A percentile compares a stretch with the other conserved stretches of the same genome.
These are phyloP conservation scores for Penelope pileata DNA, from an alignment of 2,113 vertebrate species.

Conservation along the genomic window DNA sequence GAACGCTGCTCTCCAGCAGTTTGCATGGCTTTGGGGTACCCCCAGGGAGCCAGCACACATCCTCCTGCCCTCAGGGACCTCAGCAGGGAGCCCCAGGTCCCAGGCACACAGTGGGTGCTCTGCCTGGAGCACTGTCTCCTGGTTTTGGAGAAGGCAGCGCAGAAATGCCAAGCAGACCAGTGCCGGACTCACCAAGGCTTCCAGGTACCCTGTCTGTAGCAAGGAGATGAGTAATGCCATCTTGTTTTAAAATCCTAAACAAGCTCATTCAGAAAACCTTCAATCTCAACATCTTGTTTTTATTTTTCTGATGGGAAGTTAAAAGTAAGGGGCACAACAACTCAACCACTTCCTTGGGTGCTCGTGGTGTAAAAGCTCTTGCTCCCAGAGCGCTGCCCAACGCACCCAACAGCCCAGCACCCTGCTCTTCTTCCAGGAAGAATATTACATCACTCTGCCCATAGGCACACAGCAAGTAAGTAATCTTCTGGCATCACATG, in stretches of 20 bases:
- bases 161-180: not conserved
- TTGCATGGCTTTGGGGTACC: not conserved
- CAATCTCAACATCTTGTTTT: not conserved
- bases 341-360: not conserved
- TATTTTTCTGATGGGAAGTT: not conserved
- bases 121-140: not conserved
- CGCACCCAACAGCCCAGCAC: not conserved
- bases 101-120: not conserved
- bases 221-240: not conserved
- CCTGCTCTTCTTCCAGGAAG: not conserved
- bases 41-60: not conserved
- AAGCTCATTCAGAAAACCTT: not conserved
- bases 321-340: not conserved
- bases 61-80: rapidly evolving
- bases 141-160: not conserved
- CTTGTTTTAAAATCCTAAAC: not conserved
- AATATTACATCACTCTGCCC: not conserved
- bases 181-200: not conserved
- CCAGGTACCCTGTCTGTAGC: not conserved
- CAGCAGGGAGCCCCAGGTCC: not conserved
- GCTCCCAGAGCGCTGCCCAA: not conserved
- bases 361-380: not conserved
- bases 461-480: not conserved
- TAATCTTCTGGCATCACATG: not conserved
- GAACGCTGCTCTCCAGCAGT: not conserved